A percentile compares a stretch with the other conserved stretches of the same genome.
These are phyloP conservation scores for Scelioninae gen. 2 DNA, from an alignment of 2,888 invertebrate genomes.

Conservation along the genomic window DNA sequence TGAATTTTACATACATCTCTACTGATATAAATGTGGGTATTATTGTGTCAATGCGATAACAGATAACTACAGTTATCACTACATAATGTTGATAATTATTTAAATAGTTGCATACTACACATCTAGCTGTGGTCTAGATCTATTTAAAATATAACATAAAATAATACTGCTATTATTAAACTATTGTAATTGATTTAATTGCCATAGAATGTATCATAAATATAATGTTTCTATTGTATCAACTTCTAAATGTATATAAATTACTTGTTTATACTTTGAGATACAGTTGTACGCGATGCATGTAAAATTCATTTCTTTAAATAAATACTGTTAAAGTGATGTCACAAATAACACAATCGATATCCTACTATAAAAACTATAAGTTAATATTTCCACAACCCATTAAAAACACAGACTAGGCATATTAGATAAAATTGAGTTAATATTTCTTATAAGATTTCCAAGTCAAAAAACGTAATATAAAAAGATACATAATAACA, in stretches of 20 bases:
- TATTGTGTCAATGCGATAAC: conserved; percentile 13
- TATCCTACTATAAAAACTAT: conserved; percentile 25
- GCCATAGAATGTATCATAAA: conserved; percentile 18
- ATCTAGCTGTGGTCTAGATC: conserved; percentile 12
- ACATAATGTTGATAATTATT: conserved; percentile 13
- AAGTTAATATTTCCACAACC: conserved; percentile 53
- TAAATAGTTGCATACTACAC: conserved; percentile 3
- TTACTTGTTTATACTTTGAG: conserved; percentile 13
- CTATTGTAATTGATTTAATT: conserved; percentile 1
- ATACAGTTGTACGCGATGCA: conserved; percentile 22
- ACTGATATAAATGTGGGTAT: conserved; percentile 7
- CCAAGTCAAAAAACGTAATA: conserved; percentile 25
- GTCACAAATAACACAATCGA: conserved; percentile 28
- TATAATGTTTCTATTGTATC: conserved; percentile 19
- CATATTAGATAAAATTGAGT: conserved; percentile 39
- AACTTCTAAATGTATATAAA: conserved; percentile 18
- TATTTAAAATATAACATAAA: conserved; percentile 17
- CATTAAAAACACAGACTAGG: conserved; percentile 55
- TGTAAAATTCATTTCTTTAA: conserved; percentile 38
- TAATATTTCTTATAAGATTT: conserved; percentile 21
- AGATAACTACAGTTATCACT: conserved; percentile 22
- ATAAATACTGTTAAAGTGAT: conserved; percentile 53
- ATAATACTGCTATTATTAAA: conserved; percentile 29
- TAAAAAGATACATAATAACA: conserved; percentile 45
- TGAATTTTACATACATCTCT: conserved; percentile 44